These are phyloP conservation scores for Drosophila merina DNA, from an alignment of 2,888 invertebrate genomes.

Conservation along the genomic window DNA sequence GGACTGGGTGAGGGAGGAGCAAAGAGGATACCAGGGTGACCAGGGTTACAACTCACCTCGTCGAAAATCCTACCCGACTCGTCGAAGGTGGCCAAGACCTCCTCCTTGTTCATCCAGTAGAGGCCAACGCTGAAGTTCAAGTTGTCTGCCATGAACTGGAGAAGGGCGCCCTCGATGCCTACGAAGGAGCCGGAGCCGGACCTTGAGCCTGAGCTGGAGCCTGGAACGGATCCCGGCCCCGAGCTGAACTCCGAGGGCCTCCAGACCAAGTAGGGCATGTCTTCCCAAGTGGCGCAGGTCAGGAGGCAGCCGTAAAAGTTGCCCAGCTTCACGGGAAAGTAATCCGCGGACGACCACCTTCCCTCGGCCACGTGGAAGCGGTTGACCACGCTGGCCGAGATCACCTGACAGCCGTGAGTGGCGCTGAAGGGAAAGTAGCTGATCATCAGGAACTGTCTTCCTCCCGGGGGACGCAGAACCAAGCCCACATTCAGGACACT, in stretches of 20 bases:
- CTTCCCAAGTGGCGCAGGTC: slow-evolving; percentile 77
- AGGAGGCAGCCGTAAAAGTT: slow-evolving; percentile 74
- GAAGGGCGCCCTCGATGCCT: slow-evolving; percentile 76
- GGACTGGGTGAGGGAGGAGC: not conserved
- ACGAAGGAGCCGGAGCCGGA: slow-evolving; percentile 37
- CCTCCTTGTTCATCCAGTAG: slow-evolving; percentile 58
- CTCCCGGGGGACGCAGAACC: slow-evolving; percentile 24
- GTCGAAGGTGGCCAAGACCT: slow-evolving; percentile 64
- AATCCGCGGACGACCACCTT: slow-evolving; percentile 48
- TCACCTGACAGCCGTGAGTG: slow-evolving; percentile 48
- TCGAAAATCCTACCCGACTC: slow-evolving; percentile 60
- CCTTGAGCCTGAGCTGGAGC: not conserved
- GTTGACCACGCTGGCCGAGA: slow-evolving; percentile 63
- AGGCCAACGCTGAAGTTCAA: slow-evolving; percentile 72
- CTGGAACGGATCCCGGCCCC: slow-evolving; percentile 3
- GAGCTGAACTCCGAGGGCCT: not conserved
- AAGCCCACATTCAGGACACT: slow-evolving; percentile 66
- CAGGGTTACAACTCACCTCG: slow-evolving; percentile 51
- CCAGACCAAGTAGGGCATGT: slow-evolving; percentile 71
- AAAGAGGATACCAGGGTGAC: not conserved
- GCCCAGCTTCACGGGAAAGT: slow-evolving; percentile 63
- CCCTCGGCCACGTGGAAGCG: slow-evolving; percentile 29
- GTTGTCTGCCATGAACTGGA: slow-evolving; percentile 66
- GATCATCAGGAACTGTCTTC: slow-evolving; percentile 53
- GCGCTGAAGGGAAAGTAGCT: slow-evolving; percentile 72